A percentile compares a stretch with the other conserved stretches of the same genome.
Conservation (phyloP, 1,140 invertebrate species). For the Oedothorax gibbosus region DNA sequence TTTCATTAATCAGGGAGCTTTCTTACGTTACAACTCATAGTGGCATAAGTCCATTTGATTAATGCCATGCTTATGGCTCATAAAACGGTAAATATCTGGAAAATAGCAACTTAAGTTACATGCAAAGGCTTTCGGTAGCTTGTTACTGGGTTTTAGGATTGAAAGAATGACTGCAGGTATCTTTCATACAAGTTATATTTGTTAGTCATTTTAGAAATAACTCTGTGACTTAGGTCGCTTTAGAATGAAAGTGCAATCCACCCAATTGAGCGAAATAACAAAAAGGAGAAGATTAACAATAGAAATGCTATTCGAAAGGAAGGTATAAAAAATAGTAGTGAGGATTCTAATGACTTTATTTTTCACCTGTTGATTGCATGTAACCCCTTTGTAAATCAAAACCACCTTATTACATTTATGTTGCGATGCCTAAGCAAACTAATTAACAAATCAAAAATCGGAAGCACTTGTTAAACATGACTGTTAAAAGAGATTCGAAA, state of each 20-base stretch:
- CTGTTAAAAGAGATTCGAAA: neutral
- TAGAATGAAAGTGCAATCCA: neutral
- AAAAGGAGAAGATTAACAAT: constrained; percentile 31
- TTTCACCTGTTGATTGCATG: constrained; percentile 26
- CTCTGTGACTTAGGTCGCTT: neutral
- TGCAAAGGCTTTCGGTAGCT: too few relatives aligned
- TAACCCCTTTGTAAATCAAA: constrained; percentile 13
- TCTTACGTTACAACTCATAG: neutral
- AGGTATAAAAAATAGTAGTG: constrained; percentile 6
- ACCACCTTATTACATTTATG: constrained; percentile 21
- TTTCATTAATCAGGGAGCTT: constrained; percentile 45
- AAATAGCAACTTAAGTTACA: too few relatives aligned
- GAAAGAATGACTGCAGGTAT: too few relatives aligned
- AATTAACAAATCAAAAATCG: constrained; percentile 34
- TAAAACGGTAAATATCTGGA: too few relatives aligned
- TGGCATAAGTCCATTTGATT: neutral
- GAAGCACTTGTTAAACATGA: neutral
- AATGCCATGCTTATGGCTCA: too few relatives aligned
- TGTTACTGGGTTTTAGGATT: too few relatives aligned
- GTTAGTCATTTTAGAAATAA: neutral
- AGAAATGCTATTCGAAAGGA: constrained; percentile 1
- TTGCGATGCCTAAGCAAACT: constrained; percentile 2
- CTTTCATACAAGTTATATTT: neutral
- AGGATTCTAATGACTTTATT: constrained; percentile 30
- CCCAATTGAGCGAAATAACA: constrained; percentile 32